Evolutionary conservation across 2,888 invertebrate genomes (phyloP).

Genomic region (Brachyptera putata): DNA sequence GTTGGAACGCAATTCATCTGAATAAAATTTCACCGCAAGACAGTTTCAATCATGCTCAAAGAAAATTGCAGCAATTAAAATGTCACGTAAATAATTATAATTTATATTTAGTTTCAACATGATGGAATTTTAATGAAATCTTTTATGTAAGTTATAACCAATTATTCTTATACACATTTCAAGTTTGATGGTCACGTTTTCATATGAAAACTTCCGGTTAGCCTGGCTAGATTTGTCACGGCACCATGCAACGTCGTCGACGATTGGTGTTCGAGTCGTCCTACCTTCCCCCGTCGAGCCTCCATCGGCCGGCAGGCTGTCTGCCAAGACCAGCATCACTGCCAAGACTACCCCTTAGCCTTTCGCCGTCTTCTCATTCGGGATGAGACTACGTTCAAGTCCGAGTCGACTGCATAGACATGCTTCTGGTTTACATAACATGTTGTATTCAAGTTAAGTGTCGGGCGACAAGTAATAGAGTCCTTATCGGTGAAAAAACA

Average conservation of each 20-base stretch:
- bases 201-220: not conserved
- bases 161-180: conserved; percentile 2
- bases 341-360: conserved; percentile 9
- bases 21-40: conserved; percentile 6
- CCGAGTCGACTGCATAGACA: too few relatives aligned
- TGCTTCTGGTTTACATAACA: too few relatives aligned
- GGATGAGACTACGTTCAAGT: not conserved
- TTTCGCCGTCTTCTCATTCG: not conserved
- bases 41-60: conserved; percentile 15
- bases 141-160: not conserved
- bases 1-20: not conserved
- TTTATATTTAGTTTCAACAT: conserved; percentile 6
- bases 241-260: not conserved
- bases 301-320: conserved; percentile 21
- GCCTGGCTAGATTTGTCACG: not conserved
- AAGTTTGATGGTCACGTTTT: too few relatives aligned
- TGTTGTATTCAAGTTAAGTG: too few relatives aligned
- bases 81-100: conserved; percentile 20
- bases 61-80: conserved; percentile 21
- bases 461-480: too few relatives aligned
- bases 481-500: conserved; percentile 6
- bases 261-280: not conserved
- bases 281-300: conserved; percentile 4
- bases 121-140: conserved; percentile 21
- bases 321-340: conserved; percentile 15